These are phyloP conservation scores for Panulirus ornatus DNA, from an alignment of 1,140 invertebrate genomes.

Conservation along the genomic window DNA sequence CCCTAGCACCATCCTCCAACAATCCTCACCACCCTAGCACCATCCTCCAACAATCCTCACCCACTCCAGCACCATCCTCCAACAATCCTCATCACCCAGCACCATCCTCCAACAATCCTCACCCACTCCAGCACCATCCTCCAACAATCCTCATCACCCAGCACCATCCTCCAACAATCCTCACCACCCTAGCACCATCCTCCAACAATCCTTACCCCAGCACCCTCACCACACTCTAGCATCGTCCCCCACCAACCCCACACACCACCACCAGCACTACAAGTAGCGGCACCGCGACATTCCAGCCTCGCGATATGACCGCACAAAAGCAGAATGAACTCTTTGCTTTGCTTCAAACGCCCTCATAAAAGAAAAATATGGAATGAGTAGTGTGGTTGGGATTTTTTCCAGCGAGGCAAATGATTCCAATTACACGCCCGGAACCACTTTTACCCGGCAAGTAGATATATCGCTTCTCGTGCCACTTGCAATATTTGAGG, in stretches of 20 bases:
- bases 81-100: too few relatives aligned
- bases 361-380: conserved; percentile 55
- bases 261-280: not conserved
- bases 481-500: not conserved
- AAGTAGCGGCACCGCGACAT: conserved; percentile 7
- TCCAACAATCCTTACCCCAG: too few relatives aligned
- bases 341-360: conserved; percentile 50
- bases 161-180: too few relatives aligned
- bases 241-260: not conserved
- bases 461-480: not conserved
- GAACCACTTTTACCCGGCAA: not conserved
- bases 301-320: conserved; percentile 27
- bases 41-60: too few relatives aligned
- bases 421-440: conserved; percentile 1
- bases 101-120: too few relatives aligned
- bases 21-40: too few relatives aligned
- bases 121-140: too few relatives aligned
- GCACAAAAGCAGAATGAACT: conserved; percentile 42
- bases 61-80: too few relatives aligned
- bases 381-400: conserved; percentile 45
- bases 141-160: too few relatives aligned
- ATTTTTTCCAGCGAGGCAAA: conserved; percentile 21
- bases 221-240: not conserved
- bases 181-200: too few relatives aligned
- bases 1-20: too few relatives aligned